Conservation (phyloP, 2,113 vertebrate genomes). For the Rostratula benghalensis region DNA sequence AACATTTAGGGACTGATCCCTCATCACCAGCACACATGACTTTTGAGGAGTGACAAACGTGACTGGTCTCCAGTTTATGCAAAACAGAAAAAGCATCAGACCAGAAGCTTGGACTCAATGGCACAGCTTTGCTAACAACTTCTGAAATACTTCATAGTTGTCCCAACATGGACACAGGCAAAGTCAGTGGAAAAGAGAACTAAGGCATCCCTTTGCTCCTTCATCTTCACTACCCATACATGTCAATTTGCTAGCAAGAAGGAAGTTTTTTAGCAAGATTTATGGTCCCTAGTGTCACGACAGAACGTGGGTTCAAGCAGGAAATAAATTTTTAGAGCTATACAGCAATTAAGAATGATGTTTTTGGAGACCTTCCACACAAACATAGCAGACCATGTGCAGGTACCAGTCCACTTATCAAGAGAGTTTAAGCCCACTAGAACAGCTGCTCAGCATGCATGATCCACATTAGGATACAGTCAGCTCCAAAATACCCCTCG, state of each 20-base stretch:
- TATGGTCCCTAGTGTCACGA: background rate
- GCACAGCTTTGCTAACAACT: background rate
- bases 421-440: background rate
- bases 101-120: background rate
- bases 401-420: background rate
- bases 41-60: background rate
- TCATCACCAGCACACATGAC: background rate
- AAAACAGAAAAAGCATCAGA: background rate
- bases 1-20: background rate
- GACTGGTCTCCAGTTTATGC: background rate
- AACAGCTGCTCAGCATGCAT: background rate
- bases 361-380: background rate
- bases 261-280: background rate
- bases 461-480: background rate
- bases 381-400: background rate
- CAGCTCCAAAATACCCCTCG: background rate
- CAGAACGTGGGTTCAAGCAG: background rate
- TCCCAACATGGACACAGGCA: background rate
- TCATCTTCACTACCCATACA: background rate
- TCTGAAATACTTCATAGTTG: background rate
- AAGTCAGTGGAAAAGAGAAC: background rate
- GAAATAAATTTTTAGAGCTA: background rate
- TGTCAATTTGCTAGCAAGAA: background rate
- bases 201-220: background rate
- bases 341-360: rapidly evolving